Conservation (phyloP, 1,140 invertebrate genomes). For the Radopholus similis region DNA sequence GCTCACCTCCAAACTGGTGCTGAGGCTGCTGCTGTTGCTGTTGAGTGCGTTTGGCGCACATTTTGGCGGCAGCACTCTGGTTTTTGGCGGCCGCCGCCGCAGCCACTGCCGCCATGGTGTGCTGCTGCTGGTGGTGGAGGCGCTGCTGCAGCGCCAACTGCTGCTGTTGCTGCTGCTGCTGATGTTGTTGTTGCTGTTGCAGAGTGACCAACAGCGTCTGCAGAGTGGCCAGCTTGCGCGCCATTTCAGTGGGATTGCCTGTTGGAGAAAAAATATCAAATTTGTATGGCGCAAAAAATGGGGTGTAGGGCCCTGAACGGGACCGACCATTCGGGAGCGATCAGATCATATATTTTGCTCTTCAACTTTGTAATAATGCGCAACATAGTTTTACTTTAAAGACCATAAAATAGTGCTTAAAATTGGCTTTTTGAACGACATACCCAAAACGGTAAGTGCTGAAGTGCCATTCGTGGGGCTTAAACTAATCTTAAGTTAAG, state of each 20-base stretch:
- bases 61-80: background rate
- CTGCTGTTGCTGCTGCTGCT: slow-evolving; percentile 1
- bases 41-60: background rate
- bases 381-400: too few relatives aligned
- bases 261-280: background rate
- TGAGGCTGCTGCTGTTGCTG: slow-evolving; percentile 16
- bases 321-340: too few relatives aligned
- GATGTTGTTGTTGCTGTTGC: slow-evolving; percentile 13
- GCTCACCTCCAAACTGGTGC: slow-evolving; percentile 8
- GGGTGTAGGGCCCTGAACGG: too few relatives aligned
- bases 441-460: too few relatives aligned
- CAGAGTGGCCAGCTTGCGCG: background rate
- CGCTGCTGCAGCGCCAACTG: slow-evolving; percentile 17
- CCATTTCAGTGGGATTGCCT: background rate
- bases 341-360: too few relatives aligned
- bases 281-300: too few relatives aligned
- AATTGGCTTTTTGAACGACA: too few relatives aligned
- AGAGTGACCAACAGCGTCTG: slow-evolving; percentile 8
- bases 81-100: background rate
- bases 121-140: slow-evolving; percentile 9
- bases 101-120: background rate
- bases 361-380: too few relatives aligned
- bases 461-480: too few relatives aligned
- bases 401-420: too few relatives aligned
- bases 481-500: too few relatives aligned